phyloP scores from a whole-genome alignment of 2,797 vertebrate genomes.

The Chelon labrosus region DNA sequence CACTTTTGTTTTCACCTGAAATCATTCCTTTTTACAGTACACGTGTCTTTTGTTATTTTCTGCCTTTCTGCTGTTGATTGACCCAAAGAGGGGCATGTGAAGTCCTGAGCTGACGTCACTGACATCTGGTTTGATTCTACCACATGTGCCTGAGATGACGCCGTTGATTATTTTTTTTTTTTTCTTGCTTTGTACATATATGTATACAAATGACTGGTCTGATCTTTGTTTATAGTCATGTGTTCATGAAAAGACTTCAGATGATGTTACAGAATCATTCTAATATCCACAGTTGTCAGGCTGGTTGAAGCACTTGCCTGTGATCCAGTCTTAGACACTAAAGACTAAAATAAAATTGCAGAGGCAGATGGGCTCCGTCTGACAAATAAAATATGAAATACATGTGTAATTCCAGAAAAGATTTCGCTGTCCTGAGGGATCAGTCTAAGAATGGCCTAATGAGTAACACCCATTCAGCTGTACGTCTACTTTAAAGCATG shows the following conservation, averaged over 20 bases:
- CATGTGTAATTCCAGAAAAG: not conserved
- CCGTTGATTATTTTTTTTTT: slow-evolving; percentile 32
- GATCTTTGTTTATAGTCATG: slow-evolving; percentile 35
- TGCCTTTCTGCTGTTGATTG: slow-evolving; percentile 47
- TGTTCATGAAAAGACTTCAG: slow-evolving; percentile 25
- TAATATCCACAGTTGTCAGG: slow-evolving; percentile 13
- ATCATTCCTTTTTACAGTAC: slow-evolving; percentile 37
- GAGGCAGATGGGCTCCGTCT: slow-evolving; percentile 18
- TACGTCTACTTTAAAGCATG: not conserved
- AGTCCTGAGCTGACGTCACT: slow-evolving; percentile 46
- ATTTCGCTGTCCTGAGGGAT: not conserved
- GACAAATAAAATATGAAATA: not conserved
- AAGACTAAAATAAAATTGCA: slow-evolving; percentile 35
- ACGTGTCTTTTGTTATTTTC: slow-evolving; percentile 23
- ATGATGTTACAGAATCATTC: slow-evolving; percentile 25
- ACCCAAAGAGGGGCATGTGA: slow-evolving; percentile 61
- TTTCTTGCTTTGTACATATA: slow-evolving; percentile 46
- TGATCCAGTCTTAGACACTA: slow-evolving; percentile 1
- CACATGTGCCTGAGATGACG: slow-evolving; percentile 82
- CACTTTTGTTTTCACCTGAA: slow-evolving; percentile 64
- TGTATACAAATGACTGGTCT: slow-evolving; percentile 41
- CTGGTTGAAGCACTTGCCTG: slow-evolving; percentile 15
- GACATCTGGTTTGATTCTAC: slow-evolving; percentile 78
- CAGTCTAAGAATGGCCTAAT: not conserved
- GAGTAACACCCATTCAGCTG: slow-evolving; percentile 5